Percentiles rank a stretch among this genome's conserved stretches.
Evolutionary conservation across 2,888 invertebrate genomes (phyloP).

Genomic region (Teinopalpus imperialis): DNA sequence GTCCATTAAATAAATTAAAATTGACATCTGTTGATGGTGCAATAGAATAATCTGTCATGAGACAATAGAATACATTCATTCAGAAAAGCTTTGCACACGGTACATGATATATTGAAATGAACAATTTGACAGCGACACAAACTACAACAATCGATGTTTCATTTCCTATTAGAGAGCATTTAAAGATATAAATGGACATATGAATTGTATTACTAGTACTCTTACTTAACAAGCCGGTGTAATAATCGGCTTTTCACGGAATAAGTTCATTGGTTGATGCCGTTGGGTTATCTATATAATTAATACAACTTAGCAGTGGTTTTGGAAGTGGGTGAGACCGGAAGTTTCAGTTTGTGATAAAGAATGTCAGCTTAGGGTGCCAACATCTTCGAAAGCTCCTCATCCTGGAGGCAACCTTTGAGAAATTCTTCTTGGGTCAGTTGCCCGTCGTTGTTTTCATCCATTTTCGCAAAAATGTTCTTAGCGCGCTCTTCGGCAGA

Average conservation of each 20-base stretch:
- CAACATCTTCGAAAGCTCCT: constrained; percentile 96
- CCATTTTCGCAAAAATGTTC: constrained; percentile 99
- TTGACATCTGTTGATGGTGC: constrained; percentile 62
- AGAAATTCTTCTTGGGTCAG: constrained; percentile 98
- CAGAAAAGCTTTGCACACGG: constrained; percentile 34
- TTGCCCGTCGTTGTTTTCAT: constrained; percentile 99
- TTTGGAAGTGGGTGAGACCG: constrained; percentile 39
- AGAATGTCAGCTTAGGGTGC: constrained; percentile 87
- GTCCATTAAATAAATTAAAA: constrained; percentile 61
- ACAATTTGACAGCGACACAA: constrained; percentile 55
- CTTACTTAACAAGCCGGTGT: too few species aligned
- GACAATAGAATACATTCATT: constrained; percentile 39
- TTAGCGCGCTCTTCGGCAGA: constrained; percentile 98
- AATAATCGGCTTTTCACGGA: too few species aligned
- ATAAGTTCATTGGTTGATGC: constrained; percentile 42
- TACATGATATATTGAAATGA: constrained; percentile 45
- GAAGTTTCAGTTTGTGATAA: constrained; percentile 26
- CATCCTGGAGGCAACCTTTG: constrained; percentile 98
- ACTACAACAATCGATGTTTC: neutral
- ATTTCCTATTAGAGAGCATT: neutral
- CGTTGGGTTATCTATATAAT: constrained; percentile 55
- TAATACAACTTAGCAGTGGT: constrained; percentile 38
- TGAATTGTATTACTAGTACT: too few species aligned
- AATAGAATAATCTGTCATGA: constrained; percentile 45
- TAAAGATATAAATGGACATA: too few species aligned